Base-by-base conservation (phyloP, 2,113 vertebrate species). In the Hipposideros armiger region DNA sequence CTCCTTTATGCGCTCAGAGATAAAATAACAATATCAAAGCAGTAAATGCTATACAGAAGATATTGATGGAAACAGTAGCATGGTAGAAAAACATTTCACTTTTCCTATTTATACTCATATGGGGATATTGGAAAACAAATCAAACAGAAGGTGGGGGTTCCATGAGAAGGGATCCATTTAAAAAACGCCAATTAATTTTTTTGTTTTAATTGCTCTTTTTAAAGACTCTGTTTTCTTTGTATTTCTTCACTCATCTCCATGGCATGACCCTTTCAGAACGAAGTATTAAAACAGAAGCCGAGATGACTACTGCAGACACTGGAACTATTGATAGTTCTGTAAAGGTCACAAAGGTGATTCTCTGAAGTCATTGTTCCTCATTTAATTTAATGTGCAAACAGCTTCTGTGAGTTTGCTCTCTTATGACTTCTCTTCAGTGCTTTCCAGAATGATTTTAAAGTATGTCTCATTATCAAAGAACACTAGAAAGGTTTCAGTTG, bases 91-190 rank as follows among this genome's bases (percentile, higher is more conserved):
- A 64, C 82, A 62, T 74, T 54, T 84, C 42, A 74, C 9, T 52
- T 88, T 92, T 96, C 72, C 45, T 56, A 30, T 94, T 69, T 66
- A 50, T 17, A 54, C 4, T 54, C 52, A 52, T 58, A 67, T 87
- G n/a, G 2, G 13, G 69, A 80, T 94, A 92, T 74, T 94, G 64
- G 16, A 92, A 92, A 96, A 92, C 22, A 96, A 95, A 78, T 87
- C 28, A 88, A 88, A 67, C 30, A 45, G 64, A 91, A 76, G 22
- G 50, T 26, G 15, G 19, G 6, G 40, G 0, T 73, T 78, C 26
- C 69, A 9, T 83, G 52, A 90, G n/a, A 91, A 76, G 28, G 28
- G 24, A 87, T 69, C 47, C 9, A 58, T 88, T 52, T 52, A 9
- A 69, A 76, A 73, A 69, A 28, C 81, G 7, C 36, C 45, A 78